Evolutionary conservation across 2,113 vertebrate species (phyloP).

Genomic region (Gnathonemus echidnorhynchus): DNA sequence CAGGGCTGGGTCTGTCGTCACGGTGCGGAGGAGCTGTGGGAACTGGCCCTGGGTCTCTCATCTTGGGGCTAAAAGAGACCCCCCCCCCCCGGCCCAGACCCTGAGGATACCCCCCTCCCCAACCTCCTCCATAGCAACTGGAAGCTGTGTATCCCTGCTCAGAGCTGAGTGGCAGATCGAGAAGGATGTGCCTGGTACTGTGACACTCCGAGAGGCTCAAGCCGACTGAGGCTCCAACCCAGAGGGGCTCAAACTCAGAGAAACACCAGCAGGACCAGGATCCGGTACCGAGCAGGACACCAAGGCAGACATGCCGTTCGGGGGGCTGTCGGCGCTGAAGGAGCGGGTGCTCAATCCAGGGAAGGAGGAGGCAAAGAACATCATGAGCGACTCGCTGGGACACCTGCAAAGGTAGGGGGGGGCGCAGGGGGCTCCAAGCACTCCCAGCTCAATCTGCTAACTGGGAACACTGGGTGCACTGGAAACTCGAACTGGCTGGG

Average conservation of each 20-base stretch:
- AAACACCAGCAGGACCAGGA: neutral
- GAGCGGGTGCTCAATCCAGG: conserved; percentile 79
- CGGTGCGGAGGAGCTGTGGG: neutral
- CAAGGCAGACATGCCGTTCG: conserved; percentile 74
- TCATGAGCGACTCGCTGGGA: conserved; percentile 75
- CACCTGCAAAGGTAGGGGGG: conserved; percentile 85
- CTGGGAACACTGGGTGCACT: neutral
- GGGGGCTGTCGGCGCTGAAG: conserved; percentile 73
- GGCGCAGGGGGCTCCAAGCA: neutral
- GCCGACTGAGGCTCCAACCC: neutral
- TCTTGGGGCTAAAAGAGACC: neutral
- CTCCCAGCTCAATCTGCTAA: neutral
- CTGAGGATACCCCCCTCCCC: neutral
- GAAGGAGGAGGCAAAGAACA: conserved; percentile 81
- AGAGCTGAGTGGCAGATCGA: neutral
- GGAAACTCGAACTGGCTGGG: neutral
- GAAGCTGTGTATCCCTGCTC: neutral
- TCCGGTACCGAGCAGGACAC: conserved; percentile 12
- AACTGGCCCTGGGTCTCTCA: neutral
- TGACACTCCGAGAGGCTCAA: neutral
- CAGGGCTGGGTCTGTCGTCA: neutral
- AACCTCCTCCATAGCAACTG: conserved; percentile 6
- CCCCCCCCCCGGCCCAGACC: neutral
- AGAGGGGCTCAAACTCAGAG: conserved; percentile 22
- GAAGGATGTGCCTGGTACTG: neutral